These are phyloP conservation scores for Catostomus latipinnis DNA, from an alignment of 2,797 vertebrate genomes.

Conservation along the genomic window DNA sequence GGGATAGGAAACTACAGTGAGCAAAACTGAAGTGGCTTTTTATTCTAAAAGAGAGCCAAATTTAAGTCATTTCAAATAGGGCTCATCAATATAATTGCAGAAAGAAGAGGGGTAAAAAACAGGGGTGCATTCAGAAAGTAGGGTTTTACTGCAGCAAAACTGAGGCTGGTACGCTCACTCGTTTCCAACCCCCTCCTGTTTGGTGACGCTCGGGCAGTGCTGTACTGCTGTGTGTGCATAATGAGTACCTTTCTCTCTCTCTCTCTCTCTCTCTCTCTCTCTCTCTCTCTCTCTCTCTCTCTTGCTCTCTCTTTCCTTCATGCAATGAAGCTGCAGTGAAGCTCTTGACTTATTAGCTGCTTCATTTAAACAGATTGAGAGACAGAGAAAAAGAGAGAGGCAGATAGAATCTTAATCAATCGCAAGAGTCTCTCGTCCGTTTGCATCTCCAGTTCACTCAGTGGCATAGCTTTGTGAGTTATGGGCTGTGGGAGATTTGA, in stretches of 20 bases:
- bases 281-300: constrained; percentile 16
- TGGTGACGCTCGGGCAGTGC: constrained; percentile 62
- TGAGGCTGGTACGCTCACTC: constrained; percentile 59
- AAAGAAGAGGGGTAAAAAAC: background rate
- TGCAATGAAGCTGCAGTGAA: constrained; percentile 54
- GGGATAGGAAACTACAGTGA: constrained; percentile 7
- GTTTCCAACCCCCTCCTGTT: constrained; percentile 22
- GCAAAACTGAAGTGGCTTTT: background rate
- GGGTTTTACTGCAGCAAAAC: constrained; percentile 79
- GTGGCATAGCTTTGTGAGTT: background rate
- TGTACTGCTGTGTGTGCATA: constrained; percentile 48
- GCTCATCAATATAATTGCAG: background rate
- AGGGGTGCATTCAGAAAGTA: constrained; percentile 59
- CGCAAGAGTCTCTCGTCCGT: constrained; percentile 21
- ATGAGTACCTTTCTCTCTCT: constrained; percentile 41
- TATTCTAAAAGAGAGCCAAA: constrained; percentile 15
- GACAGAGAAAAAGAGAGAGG: constrained; percentile 39
- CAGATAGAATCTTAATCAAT: constrained; percentile 26
- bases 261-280: constrained; percentile 16
- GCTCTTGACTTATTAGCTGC: constrained; percentile 63
- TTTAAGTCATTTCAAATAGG: background rate
- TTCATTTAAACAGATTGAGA: constrained; percentile 50
- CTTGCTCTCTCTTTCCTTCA: constrained; percentile 1
- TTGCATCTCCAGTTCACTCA: constrained; percentile 3
- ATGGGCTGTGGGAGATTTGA: background rate